A percentile compares a stretch with the other conserved stretches of the same genome.
Evolutionary conservation across 1,140 invertebrate species (phyloP).

Genomic region (Zaprionus davidi): DNA sequence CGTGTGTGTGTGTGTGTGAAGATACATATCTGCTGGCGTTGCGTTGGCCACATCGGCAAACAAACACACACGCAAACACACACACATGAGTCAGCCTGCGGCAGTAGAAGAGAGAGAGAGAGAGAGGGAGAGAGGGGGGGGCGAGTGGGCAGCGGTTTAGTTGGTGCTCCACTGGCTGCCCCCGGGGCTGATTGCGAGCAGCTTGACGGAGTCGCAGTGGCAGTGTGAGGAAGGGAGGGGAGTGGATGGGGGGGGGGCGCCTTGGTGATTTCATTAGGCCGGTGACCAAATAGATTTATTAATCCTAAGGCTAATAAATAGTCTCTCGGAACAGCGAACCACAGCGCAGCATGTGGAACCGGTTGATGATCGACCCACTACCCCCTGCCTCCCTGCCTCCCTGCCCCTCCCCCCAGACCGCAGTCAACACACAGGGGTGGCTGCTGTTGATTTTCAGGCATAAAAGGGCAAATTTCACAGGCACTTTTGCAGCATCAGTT

Average conservation of each 20-base stretch:
- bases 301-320: slow-evolving; percentile 83
- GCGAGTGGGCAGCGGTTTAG: not conserved
- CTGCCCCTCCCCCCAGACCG: not conserved
- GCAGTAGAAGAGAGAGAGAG: not conserved
- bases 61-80: slow-evolving; percentile 41
- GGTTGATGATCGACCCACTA: slow-evolving; percentile 31
- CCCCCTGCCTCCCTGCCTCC: not conserved
- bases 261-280: slow-evolving; percentile 78
- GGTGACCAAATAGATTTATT: slow-evolving; percentile 84
- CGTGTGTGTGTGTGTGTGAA: slow-evolving; percentile 44
- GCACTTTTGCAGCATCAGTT: slow-evolving; percentile 34
- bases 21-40: slow-evolving; percentile 75
- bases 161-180: slow-evolving; percentile 32
- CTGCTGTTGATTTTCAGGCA: slow-evolving; percentile 31
- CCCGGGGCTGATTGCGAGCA: slow-evolving; percentile 32
- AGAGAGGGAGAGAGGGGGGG: slow-evolving; percentile 4
- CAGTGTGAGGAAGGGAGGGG: not conserved
- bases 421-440: slow-evolving; percentile 1
- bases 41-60: slow-evolving; percentile 67
- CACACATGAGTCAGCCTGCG: slow-evolving; percentile 7
- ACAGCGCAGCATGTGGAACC: slow-evolving; percentile 47
- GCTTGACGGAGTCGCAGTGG: not conserved
- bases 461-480: slow-evolving; percentile 46
- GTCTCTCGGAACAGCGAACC: slow-evolving; percentile 70
- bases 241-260: slow-evolving; percentile 19